Base-by-base conservation (phyloP, 2,888 invertebrate species). In the Mellilla xanthometata region DNA sequence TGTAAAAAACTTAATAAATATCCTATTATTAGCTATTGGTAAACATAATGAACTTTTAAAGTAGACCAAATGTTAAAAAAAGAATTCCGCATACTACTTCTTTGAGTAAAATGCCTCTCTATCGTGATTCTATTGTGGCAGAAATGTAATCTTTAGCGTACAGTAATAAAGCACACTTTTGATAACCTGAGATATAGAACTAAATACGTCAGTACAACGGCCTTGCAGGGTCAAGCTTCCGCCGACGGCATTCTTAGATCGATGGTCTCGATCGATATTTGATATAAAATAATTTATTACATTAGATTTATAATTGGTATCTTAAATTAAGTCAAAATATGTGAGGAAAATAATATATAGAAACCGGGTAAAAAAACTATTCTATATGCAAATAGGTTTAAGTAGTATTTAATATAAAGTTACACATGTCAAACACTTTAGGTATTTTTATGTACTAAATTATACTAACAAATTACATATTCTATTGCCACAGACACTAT, bases 191-290 rank as follows among this genome's bases (percentile, higher is more conserved):
- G 40, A 32, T 62, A 68, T 55, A 67, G 69, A 71, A 76, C 75
- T 72, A 72, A 67, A 72, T 76, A 72, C 59, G 60, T 56, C 75
- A 72, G 76, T 71, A 70, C 48, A 61, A 61, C 76, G 84, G 68
- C 85, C 87, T 86, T 86, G 86, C 76, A 68, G 65, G 79, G 81
- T 81, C 85, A 67, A 66, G 76, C 81, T 83, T 81, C 85, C 80
- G 56, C 43, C 36, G 74, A 68, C 69, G 68, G 72, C 78, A 77
- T 78, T 80, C 82, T 75, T 76, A 68, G 52, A 65, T 68, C 68
- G 58, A 67, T 65, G 54, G 64, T 62, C 52, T 15, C 28, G 30
- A 48, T 42, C 26, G 19, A 9, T 13, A 32, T 29, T 46, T 23
- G 31, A 19, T 19, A 19, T 34, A 50, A 26, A 29, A 26, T 12